Base-by-base conservation (phyloP, 2,113 vertebrate genomes). In the Zosterops pallidus region DNA sequence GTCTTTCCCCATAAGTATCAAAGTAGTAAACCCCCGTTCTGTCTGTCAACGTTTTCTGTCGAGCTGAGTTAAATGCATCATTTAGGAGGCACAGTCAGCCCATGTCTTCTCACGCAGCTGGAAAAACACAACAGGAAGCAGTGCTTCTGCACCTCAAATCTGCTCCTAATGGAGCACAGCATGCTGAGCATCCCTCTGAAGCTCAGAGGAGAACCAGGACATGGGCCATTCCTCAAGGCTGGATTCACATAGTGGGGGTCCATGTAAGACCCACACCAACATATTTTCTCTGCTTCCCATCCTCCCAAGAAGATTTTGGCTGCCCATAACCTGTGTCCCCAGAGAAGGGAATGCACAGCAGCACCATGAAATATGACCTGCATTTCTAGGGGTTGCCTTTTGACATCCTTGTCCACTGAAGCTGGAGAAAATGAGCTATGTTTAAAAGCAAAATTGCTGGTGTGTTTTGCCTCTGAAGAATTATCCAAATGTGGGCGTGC, bases 61-160 rank as follows among this genome's bases (percentile, higher is more conserved):
- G 65, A 89, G 95, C 91, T 63, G 86, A 93, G 83, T 90, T 95
- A 84, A 96, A 91, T 80, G 89, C 91, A 71, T 89, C 94, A 60
- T 76, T 92, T 89, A 35, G 69, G 81, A 92, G 52, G 44, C 85
- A 83, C 68, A 89, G 65, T 44, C 91, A 83, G 91, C 81, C 93
- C 87, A 18, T 33, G 83, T 89, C 95, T 70, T 94, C 89, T 94
- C 90, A 74, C 11, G 41, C 70, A 95, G 93, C 89, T 95, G 89
- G 90, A 85, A 95, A 94, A 97, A 41, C 65, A 49, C 87, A 88
- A 78, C 7, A 15, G 7, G 20, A 59, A 8, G 44, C 11, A 5
- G 55, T 50, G 57, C 56, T 96, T 72, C 93, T 83, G 87, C 84
- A 52, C 71, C 28, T 79, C 82, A 88, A 47, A 74, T 65, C 80